phyloP scores from a whole-genome alignment of 2,888 invertebrate species.

The Leptogaster cylindrica region DNA sequence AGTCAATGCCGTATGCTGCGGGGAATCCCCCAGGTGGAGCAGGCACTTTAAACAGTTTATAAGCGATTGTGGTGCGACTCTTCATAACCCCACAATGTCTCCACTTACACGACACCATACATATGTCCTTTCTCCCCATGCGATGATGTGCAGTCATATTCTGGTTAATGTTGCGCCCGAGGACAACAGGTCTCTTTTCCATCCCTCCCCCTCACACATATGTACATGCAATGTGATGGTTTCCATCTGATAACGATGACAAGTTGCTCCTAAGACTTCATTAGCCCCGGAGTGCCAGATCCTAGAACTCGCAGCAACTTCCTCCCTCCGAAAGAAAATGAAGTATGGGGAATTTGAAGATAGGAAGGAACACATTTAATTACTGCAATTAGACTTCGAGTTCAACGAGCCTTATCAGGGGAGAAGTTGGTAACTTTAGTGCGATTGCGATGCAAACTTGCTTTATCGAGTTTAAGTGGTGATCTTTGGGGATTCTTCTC shows the following conservation, averaged over 20 bases:
- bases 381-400: conserved; percentile 33
- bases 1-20: no score
- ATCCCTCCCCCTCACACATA: no score
- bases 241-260: conserved; percentile 34
- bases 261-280: conserved; percentile 25
- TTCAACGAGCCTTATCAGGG: conserved; percentile 23
- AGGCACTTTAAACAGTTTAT: no score
- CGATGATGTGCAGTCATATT: conserved; percentile 5
- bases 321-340: neutral
- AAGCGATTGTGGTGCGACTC: conserved; percentile 1
- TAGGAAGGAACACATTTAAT: conserved; percentile 28
- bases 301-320: neutral
- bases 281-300: neutral
- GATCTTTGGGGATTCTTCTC: no score
- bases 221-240: conserved; percentile 1
- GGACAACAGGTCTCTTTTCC: no score
- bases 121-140: conserved; percentile 3
- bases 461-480: conserved; percentile 23
- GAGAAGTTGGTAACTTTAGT: conserved; percentile 21
- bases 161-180: neutral
- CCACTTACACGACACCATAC: neutral
- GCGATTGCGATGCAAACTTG: neutral
- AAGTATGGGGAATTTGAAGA: neutral
- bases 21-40: no score
- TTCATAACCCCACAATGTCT: conserved; percentile 16